These are phyloP conservation scores for Forbesichthys papilliferus DNA, from an alignment of 2,113 vertebrate genomes.

Conservation along the genomic window DNA sequence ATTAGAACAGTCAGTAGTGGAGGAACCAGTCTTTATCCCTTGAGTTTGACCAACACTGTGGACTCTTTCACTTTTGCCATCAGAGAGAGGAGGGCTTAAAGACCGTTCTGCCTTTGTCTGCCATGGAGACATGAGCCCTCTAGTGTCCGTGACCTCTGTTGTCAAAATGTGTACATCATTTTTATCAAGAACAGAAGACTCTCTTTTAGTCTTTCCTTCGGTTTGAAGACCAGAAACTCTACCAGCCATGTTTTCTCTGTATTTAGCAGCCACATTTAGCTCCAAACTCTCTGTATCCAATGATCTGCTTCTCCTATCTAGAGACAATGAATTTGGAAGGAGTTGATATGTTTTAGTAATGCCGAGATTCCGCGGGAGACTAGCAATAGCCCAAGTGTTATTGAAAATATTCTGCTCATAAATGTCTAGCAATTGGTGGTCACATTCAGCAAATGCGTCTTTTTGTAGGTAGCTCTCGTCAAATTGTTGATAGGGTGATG, in stretches of 20 bases:
- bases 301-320: conserved; percentile 89
- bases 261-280: conserved; percentile 74
- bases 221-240: conserved; percentile 44
- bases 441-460: conserved; percentile 85
- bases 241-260: conserved; percentile 50
- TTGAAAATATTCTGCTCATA: conserved; percentile 77
- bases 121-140: conserved; percentile 52
- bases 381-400: conserved; percentile 86
- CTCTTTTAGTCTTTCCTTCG: conserved; percentile 56
- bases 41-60: conserved; percentile 45
- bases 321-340: conserved; percentile 78
- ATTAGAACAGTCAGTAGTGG: conserved; percentile 25
- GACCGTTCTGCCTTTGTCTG: conserved; percentile 59
- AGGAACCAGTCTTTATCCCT: conserved; percentile 38
- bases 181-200: conserved; percentile 55
- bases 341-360: conserved; percentile 79
- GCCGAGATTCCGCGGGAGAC: conserved; percentile 88
- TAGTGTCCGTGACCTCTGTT: conserved; percentile 44
- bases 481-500: conserved; percentile 86
- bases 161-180: conserved; percentile 58
- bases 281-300: conserved; percentile 90
- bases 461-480: conserved; percentile 87
- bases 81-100: conserved; percentile 48
- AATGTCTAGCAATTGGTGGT: conserved; percentile 82
- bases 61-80: conserved; percentile 36